phyloP scores from a whole-genome alignment of 1,140 invertebrate genomes.

The Panagrolaimus sp. region DNA sequence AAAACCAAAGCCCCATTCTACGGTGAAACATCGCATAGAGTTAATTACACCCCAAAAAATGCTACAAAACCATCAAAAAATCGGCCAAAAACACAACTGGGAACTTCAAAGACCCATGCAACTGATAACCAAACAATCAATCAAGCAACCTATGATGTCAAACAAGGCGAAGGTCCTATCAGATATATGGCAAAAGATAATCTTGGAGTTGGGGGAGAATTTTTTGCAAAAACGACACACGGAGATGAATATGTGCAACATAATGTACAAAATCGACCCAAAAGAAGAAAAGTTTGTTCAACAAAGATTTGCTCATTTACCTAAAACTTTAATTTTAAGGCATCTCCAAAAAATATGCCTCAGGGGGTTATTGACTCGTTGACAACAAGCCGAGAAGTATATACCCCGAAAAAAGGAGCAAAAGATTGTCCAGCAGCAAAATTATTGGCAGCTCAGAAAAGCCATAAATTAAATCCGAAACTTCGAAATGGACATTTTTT shows the following conservation, averaged over 20 bases:
- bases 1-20: not conserved
- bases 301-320: not conserved
- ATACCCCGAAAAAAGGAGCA: not conserved
- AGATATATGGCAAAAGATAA: conserved; percentile 13
- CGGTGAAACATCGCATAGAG: not conserved
- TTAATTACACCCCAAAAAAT: not conserved
- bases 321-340: not conserved
- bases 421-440: conserved; percentile 12
- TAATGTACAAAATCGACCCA: not conserved
- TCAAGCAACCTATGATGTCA: not conserved
- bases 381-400: not conserved
- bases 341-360: not conserved
- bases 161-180: not conserved
- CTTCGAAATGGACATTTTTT: no score
- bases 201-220: conserved; percentile 6
- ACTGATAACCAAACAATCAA: not conserved
- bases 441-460: not conserved
- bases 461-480: not conserved
- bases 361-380: not conserved
- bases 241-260: not conserved
- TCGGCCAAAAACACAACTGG: conserved; percentile 3
- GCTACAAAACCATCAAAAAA: not conserved
- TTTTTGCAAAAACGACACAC: not conserved
- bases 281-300: not conserved
- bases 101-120: not conserved